Percentiles rank a stretch among this genome's conserved stretches.
Evolutionary conservation across 2,888 invertebrate species (phyloP).

Genomic region (Acrobasis repandana): DNA sequence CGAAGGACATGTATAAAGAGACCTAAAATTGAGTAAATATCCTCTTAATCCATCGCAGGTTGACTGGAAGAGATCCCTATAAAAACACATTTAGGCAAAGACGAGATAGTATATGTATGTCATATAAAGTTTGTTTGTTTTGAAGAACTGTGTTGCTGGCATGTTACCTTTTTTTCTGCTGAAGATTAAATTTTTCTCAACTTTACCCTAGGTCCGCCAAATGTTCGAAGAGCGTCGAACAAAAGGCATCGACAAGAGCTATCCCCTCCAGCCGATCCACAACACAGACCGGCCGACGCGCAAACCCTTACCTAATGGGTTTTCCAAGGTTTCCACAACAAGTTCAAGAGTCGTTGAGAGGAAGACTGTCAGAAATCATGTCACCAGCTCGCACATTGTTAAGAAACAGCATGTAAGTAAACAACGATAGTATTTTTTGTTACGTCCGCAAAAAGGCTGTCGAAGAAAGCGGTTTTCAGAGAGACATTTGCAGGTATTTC

Average conservation of each 20-base stretch:
- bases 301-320: constrained; percentile 66
- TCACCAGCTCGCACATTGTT: constrained; percentile 49
- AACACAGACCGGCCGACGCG: constrained; percentile 67
- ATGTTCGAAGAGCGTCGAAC: constrained; percentile 92
- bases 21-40: too few relatives aligned
- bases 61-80: too few relatives aligned
- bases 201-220: constrained; percentile 86
- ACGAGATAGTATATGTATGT: too few relatives aligned
- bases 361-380: constrained; percentile 45
- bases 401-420: constrained; percentile 56
- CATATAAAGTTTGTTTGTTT: too few relatives aligned
- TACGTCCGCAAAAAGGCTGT: too few relatives aligned
- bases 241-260: constrained; percentile 91
- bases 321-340: constrained; percentile 54
- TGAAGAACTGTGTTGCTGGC: too few relatives aligned
- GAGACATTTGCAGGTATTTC: too few relatives aligned
- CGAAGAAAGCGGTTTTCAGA: too few relatives aligned
- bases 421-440: constrained; percentile 12
- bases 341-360: constrained; percentile 50
- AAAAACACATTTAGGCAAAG: too few relatives aligned
- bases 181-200: background rate
- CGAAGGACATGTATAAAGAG: too few relatives aligned
- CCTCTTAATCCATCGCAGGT: too few relatives aligned
- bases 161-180: background rate
- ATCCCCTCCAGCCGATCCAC: constrained; percentile 90